These are phyloP conservation scores for Gambusia yucatana DNA, from an alignment of 2,797 vertebrate genomes.

Conservation along the genomic window DNA sequence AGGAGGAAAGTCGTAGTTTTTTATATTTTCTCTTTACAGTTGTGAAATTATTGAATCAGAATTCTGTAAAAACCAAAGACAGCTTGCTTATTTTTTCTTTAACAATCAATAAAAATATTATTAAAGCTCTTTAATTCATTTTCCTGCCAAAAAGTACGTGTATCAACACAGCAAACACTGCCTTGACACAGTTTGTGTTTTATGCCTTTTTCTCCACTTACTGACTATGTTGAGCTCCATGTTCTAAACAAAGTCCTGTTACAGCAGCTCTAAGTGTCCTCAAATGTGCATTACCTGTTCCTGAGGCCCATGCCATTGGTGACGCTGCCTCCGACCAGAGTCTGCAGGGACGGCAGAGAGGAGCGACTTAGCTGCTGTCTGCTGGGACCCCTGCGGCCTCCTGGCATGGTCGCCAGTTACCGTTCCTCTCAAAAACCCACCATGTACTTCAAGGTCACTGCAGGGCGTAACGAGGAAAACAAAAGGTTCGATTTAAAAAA, in stretches of 20 bases:
- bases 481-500: background rate
- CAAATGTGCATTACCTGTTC: constrained; percentile 84
- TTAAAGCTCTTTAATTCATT: background rate
- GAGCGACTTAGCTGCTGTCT: constrained; percentile 99
- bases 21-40: background rate
- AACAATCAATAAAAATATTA: background rate
- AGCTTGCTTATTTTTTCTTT: background rate
- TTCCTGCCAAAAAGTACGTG: background rate
- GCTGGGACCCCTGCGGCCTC: constrained; percentile 98
- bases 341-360: constrained; percentile 97
- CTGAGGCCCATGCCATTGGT: constrained; percentile 92
- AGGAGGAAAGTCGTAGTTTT: background rate
- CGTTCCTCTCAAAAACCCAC: constrained; percentile 79
- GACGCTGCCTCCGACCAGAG: constrained; percentile 91
- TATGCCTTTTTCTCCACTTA: background rate
- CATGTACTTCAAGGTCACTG: constrained; percentile 75
- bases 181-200: background rate
- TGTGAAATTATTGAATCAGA: too few species aligned
- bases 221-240: background rate
- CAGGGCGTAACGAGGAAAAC: background rate
- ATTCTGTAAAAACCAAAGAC: too few species aligned
- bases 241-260: background rate
- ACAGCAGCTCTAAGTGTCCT: background rate
- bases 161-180: too few species aligned
- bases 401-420: constrained; percentile 95